phyloP scores from a whole-genome alignment of 2,888 invertebrate species.

The Carterocephalus palaemon region DNA sequence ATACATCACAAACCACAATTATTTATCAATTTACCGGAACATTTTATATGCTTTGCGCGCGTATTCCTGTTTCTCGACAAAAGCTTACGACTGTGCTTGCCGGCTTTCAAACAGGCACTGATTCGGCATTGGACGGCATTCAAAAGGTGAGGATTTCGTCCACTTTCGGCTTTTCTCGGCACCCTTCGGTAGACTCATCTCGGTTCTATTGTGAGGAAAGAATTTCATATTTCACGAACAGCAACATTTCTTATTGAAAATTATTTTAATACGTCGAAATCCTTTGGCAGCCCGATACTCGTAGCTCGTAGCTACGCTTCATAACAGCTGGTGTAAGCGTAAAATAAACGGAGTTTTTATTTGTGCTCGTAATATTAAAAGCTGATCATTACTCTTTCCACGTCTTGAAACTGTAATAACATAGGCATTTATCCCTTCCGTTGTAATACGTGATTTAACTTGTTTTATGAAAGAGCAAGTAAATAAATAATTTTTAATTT shows the following conservation, averaged over 20 bases:
- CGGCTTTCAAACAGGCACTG: conserved; percentile 62
- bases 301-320: conserved; percentile 32
- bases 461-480: too few relatives aligned
- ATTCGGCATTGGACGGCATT: conserved; percentile 71
- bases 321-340: conserved; percentile 28
- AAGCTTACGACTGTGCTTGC: conserved; percentile 47
- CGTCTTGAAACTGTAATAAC: conserved; percentile 10
- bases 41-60: conserved; percentile 36
- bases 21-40: conserved; percentile 50
- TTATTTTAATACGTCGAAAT: conserved; percentile 38
- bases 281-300: conserved; percentile 30
- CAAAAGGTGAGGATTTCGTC: conserved; percentile 73
- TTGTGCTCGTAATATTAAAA: conserved; percentile 24
- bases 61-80: not conserved
- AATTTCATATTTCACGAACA: conserved; percentile 62
- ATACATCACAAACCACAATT: conserved; percentile 50
- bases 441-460: too few relatives aligned
- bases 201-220: conserved; percentile 67
- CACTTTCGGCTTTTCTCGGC: conserved; percentile 58
- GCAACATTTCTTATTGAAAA: conserved; percentile 46
- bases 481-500: too few relatives aligned
- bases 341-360: conserved; percentile 19
- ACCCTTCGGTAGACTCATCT: conserved; percentile 60
- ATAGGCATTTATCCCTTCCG: too few relatives aligned
- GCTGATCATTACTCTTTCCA: conserved; percentile 18